A percentile compares a stretch with the other conserved stretches of the same genome.
phyloP scores from a whole-genome alignment of 2,888 invertebrate species.

The Galeopsomyia nigrocyanea region DNA sequence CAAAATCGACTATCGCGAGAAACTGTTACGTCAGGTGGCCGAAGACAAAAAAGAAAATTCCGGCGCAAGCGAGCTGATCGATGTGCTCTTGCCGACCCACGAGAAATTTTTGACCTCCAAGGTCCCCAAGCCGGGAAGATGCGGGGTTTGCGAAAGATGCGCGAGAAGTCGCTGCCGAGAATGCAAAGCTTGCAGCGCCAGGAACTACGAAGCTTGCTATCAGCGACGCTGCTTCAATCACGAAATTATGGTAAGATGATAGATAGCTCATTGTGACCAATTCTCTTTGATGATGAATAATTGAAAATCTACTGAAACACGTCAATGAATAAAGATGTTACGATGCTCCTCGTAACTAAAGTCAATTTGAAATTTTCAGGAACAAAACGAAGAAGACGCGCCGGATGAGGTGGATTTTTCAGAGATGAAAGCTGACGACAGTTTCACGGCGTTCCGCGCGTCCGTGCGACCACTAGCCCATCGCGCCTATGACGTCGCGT shows the following conservation, averaged over 20 bases:
- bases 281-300: background rate
- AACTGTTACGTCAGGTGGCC: background rate
- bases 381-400: slow-evolving; percentile 31
- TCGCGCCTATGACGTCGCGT: too few species aligned
- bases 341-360: too few species aligned
- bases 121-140: slow-evolving; percentile 67
- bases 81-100: background rate
- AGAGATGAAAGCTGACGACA: background rate
- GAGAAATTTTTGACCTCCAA: slow-evolving; percentile 65
- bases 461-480: too few species aligned
- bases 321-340: too few species aligned
- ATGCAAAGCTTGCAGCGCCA: slow-evolving; percentile 66
- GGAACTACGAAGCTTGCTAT: background rate
- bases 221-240: slow-evolving; percentile 21
- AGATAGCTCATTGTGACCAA: background rate
- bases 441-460: background rate
- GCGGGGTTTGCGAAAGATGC: slow-evolving; percentile 84
- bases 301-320: too few species aligned
- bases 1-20: slow-evolving; percentile 58
- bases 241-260: slow-evolving; percentile 27
- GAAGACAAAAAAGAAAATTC: background rate
- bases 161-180: slow-evolving; percentile 83
- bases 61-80: background rate
- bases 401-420: background rate
- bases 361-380: background rate